Evolutionary conservation across 2,888 invertebrate species (phyloP).

Genomic region (Metacarcinus magister): DNA sequence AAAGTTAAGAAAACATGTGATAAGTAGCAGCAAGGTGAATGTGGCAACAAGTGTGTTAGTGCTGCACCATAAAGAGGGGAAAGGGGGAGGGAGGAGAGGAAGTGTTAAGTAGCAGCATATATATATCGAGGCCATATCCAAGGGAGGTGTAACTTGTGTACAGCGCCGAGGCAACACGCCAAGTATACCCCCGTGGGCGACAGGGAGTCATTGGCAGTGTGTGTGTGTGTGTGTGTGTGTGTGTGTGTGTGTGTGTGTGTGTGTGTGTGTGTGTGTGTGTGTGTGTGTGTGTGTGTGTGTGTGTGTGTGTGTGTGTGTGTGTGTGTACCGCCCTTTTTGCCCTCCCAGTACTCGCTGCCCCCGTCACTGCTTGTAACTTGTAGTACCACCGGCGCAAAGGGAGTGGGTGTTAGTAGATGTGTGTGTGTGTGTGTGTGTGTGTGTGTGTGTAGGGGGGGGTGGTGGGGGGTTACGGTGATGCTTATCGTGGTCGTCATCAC

Average conservation of each 20-base stretch:
- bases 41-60: too few relatives aligned
- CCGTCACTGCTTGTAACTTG: background rate
- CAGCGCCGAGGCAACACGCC: background rate
- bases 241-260: constrained; percentile 54
- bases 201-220: background rate
- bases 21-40: background rate
- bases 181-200: background rate
- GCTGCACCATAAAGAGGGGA: too few relatives aligned
- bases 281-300: background rate
- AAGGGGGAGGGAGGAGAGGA: too few relatives aligned
- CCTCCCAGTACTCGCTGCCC: background rate
- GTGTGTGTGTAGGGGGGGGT: background rate
- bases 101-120: constrained; percentile 26
- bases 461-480: background rate
- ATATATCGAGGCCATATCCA: background rate
- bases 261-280: constrained; percentile 49
- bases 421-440: too few relatives aligned
- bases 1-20: background rate
- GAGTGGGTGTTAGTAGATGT: background rate
- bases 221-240: constrained; percentile 49
- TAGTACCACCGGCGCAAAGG: background rate
- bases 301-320: background rate
- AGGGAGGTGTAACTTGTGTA: background rate
- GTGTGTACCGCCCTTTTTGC: background rate
- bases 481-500: background rate